These are phyloP conservation scores for Gallinago undulata DNA, from an alignment of 2,113 vertebrate genomes.

Conservation along the genomic window DNA sequence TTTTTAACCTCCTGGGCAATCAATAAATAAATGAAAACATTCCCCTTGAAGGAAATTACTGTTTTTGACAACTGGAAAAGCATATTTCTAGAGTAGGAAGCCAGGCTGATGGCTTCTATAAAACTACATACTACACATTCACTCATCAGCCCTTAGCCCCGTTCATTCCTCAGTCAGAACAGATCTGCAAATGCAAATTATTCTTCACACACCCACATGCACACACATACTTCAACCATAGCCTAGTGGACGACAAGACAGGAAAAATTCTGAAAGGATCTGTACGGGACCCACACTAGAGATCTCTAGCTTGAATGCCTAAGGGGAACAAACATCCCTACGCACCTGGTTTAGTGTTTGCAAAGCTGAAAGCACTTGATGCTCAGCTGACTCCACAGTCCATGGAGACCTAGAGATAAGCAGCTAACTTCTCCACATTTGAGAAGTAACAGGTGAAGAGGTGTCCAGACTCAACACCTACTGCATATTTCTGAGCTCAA, in stretches of 20 bases:
- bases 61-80: neutral
- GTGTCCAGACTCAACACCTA: neutral
- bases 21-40: neutral
- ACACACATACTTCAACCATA: neutral
- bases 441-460: neutral
- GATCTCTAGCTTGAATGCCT: conserved; percentile 19
- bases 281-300: neutral
- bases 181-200: neutral
- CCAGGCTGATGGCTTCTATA: neutral
- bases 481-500: neutral
- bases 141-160: neutral
- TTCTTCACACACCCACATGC: neutral
- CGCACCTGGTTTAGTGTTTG: conserved; percentile 8
- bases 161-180: neutral
- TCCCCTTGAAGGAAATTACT: neutral
- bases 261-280: neutral
- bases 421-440: neutral
- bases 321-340: neutral
- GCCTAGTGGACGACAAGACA: neutral
- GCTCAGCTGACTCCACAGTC: neutral
- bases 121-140: neutral
- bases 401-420: neutral
- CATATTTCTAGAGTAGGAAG: neutral
- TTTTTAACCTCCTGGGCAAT: neutral
- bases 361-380: conserved; percentile 38